Percentiles rank a stretch among this genome's conserved stretches.
phyloP scores from a whole-genome alignment of 2,888 invertebrate genomes.

The Drosophila ustulata region DNA sequence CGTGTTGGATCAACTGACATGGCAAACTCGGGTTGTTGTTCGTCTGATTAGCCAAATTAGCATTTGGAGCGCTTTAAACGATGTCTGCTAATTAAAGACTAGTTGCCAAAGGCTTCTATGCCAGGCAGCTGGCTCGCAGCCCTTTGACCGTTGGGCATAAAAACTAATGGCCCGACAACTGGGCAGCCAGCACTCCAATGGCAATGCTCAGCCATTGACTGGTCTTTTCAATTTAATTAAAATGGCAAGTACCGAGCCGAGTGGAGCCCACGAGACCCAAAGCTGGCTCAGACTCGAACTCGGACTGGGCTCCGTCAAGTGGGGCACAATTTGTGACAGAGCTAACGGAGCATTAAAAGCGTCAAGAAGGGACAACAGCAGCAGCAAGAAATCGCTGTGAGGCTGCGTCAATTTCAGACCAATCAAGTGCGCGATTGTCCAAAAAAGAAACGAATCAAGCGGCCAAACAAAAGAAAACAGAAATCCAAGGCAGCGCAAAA shows the following conservation, averaged over 20 bases:
- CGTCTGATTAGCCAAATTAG: slow-evolving; percentile 49
- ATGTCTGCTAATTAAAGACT: slow-evolving; percentile 55
- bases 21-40: slow-evolving; percentile 8
- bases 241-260: slow-evolving; percentile 43
- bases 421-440: slow-evolving; percentile 60
- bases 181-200: slow-evolving; percentile 7
- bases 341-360: slow-evolving; percentile 58
- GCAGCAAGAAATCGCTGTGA: not conserved
- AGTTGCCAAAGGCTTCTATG: not conserved
- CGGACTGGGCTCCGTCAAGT: slow-evolving; percentile 5
- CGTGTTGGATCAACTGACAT: slow-evolving; percentile 7
- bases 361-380: slow-evolving; percentile 24
- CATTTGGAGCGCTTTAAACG: slow-evolving; percentile 37
- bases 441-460: slow-evolving; percentile 26
- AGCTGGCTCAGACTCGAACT: not conserved
- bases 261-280: slow-evolving; percentile 1
- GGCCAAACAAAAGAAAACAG: slow-evolving; percentile 11
- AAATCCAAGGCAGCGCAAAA: slow-evolving; percentile 12
- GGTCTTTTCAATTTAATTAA: slow-evolving; percentile 72
- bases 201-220: slow-evolving; percentile 23
- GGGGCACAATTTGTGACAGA: slow-evolving; percentile 51
- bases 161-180: slow-evolving; percentile 55
- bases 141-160: slow-evolving; percentile 41
- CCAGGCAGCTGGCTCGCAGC: slow-evolving; percentile 1
- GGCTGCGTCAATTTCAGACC: slow-evolving; percentile 60